Evolutionary conservation across 2,113 vertebrate species (phyloP), one percentile per base, ranked within the genome.

Genomic region (Muntiacus reevesi): DNA sequence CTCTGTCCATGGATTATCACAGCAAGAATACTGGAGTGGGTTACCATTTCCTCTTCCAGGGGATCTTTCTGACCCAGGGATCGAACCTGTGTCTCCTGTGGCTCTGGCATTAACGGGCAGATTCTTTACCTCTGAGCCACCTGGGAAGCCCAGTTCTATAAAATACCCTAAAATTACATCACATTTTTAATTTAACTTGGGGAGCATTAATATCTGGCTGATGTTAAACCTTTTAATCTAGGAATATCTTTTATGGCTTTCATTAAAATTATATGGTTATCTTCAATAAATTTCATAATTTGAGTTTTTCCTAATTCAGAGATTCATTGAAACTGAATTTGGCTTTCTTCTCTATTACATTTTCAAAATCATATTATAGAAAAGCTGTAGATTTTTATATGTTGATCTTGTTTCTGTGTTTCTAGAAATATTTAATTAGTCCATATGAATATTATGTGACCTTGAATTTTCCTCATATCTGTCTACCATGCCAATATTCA

Each of bases 181-280:
- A 54, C 33, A 79, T 50, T 64, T 67, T 40, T 43, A 89, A 90
- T 90, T 90, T 67, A 94, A 94, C 47, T 86, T 89, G 25, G 40
- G 27, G 60, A 64, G 1, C 33, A 89, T 79, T 88, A 78, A 74
- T 83, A 83, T 55, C 36, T 55, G 13, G 30, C 45, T 84, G 54
- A 47, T 89, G 47, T 57, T 85, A 67, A 89, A 76, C 27, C 25
- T 57, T 93, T 90, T 67, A 19, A 89, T 54, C 40, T 88, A 55
- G 55, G 28, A 96, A 40, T 64, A 89, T 67, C 30, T 90, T 86
- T 90, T 85, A 90, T 33, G 55, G 10, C 57, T 71, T 76, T 89
- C 52, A 50, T 55, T 96, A 64, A 89, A 96, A 89, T 89, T 96
- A 76, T 55, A 78, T 93, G 45, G 60, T 60, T 96, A 50, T 88